Evolutionary conservation across 2,888 invertebrate genomes (phyloP).

Genomic region (Oasisia sp.): DNA sequence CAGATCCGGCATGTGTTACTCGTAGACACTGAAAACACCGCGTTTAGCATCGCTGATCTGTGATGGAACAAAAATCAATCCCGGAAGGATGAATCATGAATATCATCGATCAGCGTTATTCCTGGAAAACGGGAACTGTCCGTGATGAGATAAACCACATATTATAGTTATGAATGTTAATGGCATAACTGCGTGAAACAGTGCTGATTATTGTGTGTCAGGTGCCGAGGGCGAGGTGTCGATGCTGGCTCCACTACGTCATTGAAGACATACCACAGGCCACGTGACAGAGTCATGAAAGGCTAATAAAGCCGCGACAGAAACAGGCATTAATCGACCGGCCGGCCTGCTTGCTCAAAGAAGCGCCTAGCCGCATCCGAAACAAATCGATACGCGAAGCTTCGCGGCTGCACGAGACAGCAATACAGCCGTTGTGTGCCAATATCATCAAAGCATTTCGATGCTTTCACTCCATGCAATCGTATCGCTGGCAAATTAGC

Average conservation of each 20-base stretch:
- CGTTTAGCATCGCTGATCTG: not conserved
- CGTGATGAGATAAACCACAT: not conserved
- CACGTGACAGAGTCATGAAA: not conserved
- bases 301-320: not conserved
- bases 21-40: not conserved
- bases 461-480: not conserved
- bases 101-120: not conserved
- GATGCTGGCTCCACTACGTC: not conserved
- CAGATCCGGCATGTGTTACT: not conserved
- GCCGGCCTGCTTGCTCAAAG: not conserved
- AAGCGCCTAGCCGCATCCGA: not conserved
- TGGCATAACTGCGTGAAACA: not conserved
- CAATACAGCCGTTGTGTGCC: not conserved
- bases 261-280: not conserved
- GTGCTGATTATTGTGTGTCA: not conserved
- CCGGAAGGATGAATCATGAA: not conserved
- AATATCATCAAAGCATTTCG: not conserved
- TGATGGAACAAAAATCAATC: not conserved
- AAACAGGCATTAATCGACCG: not conserved
- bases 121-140: not conserved
- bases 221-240: not conserved
- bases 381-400: constrained; percentile 17
- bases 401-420: not conserved
- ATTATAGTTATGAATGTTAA: not conserved
- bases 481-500: constrained; percentile 17